phyloP scores from a whole-genome alignment of 1,140 invertebrate genomes.

The Geopemphigus sp. region DNA sequence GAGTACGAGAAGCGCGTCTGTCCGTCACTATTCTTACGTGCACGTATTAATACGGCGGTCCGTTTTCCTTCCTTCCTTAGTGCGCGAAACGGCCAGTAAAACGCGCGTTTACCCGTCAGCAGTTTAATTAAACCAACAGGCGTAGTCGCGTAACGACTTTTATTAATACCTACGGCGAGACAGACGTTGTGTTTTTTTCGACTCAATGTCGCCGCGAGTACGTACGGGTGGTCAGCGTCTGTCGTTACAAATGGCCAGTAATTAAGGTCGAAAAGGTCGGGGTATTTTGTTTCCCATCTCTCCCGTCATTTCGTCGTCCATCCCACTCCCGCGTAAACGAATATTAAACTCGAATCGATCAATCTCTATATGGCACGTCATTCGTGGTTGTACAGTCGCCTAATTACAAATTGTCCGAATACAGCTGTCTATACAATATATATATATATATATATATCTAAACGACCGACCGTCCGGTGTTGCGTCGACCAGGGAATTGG shows the following conservation, averaged over 20 bases:
- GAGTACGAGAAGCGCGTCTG: constrained; percentile 19
- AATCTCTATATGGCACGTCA: constrained; percentile 30
- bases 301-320: too few relatives aligned
- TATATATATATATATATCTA: neutral
- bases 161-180: constrained; percentile 19
- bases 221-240: too few relatives aligned
- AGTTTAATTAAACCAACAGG: constrained; percentile 46
- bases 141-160: constrained; percentile 23
- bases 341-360: constrained; percentile 36
- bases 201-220: too few relatives aligned
- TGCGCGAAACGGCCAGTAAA: constrained; percentile 26
- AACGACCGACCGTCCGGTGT: constrained; percentile 16
- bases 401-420: constrained; percentile 11
- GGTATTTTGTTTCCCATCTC: neutral
- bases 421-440: neutral
- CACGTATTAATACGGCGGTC: constrained; percentile 33
- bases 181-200: too few relatives aligned
- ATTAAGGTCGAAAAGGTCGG: constrained; percentile 5
- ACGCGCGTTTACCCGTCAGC: too few relatives aligned
- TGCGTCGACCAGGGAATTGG: constrained; percentile 5
- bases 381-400: neutral
- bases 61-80: neutral
- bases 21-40: constrained; percentile 20
- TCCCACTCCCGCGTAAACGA: neutral
- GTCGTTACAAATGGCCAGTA: constrained; percentile 2